Conservation (phyloP, 2,797 vertebrate genomes). For the Enteromius paludinosus region DNA sequence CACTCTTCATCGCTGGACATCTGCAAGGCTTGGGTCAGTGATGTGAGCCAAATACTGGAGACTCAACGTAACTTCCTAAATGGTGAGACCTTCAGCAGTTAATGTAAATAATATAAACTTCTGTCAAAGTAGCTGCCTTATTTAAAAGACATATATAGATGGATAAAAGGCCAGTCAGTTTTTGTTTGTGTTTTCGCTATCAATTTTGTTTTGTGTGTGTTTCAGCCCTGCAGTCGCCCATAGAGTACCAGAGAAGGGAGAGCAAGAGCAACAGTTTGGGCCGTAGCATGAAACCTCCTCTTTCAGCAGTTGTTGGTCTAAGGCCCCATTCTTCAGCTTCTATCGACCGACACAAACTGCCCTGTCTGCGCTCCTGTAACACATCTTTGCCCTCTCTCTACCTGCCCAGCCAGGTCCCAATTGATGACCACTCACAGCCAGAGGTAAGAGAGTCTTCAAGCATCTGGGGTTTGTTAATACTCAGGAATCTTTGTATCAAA, state of each 20-base stretch:
- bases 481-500: background rate
- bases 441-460: conserved; percentile 65
- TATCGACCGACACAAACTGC: conserved; percentile 83
- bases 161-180: background rate
- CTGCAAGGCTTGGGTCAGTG: conserved; percentile 85
- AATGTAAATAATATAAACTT: background rate
- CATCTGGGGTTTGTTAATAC: conserved; percentile 38
- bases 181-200: background rate
- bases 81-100: conserved; percentile 70
- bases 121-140: background rate
- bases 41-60: conserved; percentile 90
- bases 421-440: conserved; percentile 64
- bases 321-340: conserved; percentile 86
- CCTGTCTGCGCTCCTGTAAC: conserved; percentile 84
- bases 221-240: conserved; percentile 91
- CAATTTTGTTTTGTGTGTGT: conserved; percentile 38
- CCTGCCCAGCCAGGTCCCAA: conserved; percentile 79
- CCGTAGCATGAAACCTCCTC: conserved; percentile 80
- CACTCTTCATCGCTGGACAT: conserved; percentile 79
- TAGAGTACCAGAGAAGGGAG: conserved; percentile 92
- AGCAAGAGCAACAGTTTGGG: conserved; percentile 93
- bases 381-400: conserved; percentile 87
- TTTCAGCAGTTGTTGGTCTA: conserved; percentile 74
- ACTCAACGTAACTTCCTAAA: conserved; percentile 93
- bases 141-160: background rate